These are phyloP conservation scores for Mesitornis unicolor DNA, from an alignment of 2,113 vertebrate species.

Conservation along the genomic window DNA sequence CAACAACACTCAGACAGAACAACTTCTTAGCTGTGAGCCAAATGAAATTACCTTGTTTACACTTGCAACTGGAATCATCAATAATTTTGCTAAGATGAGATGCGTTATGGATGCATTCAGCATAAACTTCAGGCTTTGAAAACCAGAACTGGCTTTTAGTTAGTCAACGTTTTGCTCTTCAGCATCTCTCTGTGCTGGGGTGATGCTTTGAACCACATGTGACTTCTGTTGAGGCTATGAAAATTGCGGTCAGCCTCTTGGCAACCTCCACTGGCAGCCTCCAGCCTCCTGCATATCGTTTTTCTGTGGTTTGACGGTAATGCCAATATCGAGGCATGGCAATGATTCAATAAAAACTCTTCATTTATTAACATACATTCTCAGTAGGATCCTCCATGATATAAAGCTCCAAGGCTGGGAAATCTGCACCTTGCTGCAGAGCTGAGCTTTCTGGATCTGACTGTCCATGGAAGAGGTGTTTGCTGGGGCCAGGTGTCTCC, in stretches of 20 bases:
- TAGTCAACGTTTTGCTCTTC: background rate
- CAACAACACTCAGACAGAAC: conserved; percentile 14
- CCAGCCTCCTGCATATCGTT: background rate
- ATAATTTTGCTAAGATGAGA: background rate
- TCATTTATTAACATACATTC: background rate
- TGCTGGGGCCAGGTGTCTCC: background rate
- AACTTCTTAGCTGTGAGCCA: conserved; percentile 24
- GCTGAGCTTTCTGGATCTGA: fast-evolving
- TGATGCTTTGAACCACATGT: fast-evolving
- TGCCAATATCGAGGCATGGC: background rate
- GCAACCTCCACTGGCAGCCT: background rate
- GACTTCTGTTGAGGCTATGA: background rate
- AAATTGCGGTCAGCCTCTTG: background rate
- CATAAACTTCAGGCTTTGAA: background rate
- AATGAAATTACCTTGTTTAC: conserved; percentile 48
- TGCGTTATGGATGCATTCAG: background rate
- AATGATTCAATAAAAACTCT: background rate
- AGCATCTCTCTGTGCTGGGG: background rate
- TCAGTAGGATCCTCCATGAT: background rate
- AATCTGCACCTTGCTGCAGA: background rate
- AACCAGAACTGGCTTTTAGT: background rate
- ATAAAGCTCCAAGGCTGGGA: background rate
- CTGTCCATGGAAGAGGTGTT: background rate
- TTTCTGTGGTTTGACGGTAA: background rate
- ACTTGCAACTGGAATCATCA: conserved; percentile 14